These are phyloP conservation scores for Hylia prasina DNA, from an alignment of 2,113 vertebrate species.

Conservation along the genomic window DNA sequence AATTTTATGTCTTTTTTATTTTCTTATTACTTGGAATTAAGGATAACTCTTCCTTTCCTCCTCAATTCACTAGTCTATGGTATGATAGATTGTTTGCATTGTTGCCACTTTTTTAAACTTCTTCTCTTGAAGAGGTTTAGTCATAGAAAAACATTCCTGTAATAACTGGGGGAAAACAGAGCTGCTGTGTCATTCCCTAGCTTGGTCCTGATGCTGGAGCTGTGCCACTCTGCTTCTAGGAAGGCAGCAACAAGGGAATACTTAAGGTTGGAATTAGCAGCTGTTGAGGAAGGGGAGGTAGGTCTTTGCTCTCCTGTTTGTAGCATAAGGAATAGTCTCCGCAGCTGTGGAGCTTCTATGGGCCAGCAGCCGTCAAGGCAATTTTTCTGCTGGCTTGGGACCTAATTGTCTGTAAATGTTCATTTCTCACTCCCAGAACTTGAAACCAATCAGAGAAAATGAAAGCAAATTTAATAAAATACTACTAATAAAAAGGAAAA, in stretches of 20 bases:
- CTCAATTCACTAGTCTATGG: not conserved
- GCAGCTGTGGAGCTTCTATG: slow-evolving; percentile 35
- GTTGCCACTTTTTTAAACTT: not conserved
- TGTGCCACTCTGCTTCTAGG: slow-evolving; percentile 10
- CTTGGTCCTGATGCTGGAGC: not conserved
- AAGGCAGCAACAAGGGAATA: slow-evolving; percentile 28
- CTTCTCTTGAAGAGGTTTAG: not conserved
- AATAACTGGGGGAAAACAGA: not conserved
- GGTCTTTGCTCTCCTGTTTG: slow-evolving; percentile 14
- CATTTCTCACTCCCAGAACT: slow-evolving; percentile 18
- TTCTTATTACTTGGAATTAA: not conserved
- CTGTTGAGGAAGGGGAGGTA: slow-evolving; percentile 27
- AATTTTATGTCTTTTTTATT: not conserved
- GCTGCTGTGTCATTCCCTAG: slow-evolving; percentile 7
- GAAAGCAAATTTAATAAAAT: slow-evolving; percentile 60
- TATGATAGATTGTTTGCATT: not conserved
- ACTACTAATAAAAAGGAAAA: slow-evolving; percentile 45
- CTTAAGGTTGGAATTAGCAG: slow-evolving; percentile 33
- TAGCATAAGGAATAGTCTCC: slow-evolving; percentile 5
- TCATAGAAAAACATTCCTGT: not conserved
- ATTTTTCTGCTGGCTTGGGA: slow-evolving; percentile 54
- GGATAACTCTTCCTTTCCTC: not conserved
- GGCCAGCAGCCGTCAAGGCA: slow-evolving; percentile 42
- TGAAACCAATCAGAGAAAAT: slow-evolving; percentile 54
- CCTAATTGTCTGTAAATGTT: slow-evolving; percentile 63